Percentiles rank a stretch among this genome's conserved stretches.
These are phyloP conservation scores for Drosophila ogumai DNA, from an alignment of 1,140 invertebrate genomes.

Conservation along the genomic window DNA sequence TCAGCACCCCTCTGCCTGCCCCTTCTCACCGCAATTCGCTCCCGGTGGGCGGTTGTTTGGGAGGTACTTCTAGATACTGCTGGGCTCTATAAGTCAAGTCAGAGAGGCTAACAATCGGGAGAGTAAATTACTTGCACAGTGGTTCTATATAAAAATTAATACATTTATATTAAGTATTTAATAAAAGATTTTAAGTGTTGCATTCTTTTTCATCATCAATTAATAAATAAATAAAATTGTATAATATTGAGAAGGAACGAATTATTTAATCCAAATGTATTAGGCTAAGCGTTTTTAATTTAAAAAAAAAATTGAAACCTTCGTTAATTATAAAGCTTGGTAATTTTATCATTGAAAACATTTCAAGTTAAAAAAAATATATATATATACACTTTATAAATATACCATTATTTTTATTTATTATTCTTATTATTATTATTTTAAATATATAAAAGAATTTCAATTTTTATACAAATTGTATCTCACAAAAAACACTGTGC, in stretches of 20 bases:
- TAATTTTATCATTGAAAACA: no score
- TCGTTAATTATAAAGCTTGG: no score
- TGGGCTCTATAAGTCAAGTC: slow-evolving; percentile 8
- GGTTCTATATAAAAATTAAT: background rate
- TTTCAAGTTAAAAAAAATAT: no score
- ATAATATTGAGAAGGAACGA: no score
- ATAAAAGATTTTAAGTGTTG: background rate
- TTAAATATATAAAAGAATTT: no score
- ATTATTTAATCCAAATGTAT: background rate
- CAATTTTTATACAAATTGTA: background rate
- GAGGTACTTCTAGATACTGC: slow-evolving; percentile 35
- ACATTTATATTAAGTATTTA: background rate
- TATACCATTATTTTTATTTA: no score
- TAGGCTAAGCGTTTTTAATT: no score
- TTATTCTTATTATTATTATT: no score
- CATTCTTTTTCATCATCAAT: background rate
- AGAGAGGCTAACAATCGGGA: slow-evolving; percentile 24
- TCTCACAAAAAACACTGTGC: slow-evolving; percentile 15
- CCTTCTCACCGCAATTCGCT: slow-evolving; percentile 16
- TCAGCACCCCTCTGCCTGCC: background rate
- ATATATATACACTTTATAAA: no score
- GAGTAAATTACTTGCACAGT: slow-evolving; percentile 25
- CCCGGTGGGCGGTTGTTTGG: slow-evolving; percentile 29
- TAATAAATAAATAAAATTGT: background rate
- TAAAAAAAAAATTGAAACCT: no score